phyloP scores from a whole-genome alignment of 2,797 vertebrate genomes.

The Clarias laeviceps region DNA sequence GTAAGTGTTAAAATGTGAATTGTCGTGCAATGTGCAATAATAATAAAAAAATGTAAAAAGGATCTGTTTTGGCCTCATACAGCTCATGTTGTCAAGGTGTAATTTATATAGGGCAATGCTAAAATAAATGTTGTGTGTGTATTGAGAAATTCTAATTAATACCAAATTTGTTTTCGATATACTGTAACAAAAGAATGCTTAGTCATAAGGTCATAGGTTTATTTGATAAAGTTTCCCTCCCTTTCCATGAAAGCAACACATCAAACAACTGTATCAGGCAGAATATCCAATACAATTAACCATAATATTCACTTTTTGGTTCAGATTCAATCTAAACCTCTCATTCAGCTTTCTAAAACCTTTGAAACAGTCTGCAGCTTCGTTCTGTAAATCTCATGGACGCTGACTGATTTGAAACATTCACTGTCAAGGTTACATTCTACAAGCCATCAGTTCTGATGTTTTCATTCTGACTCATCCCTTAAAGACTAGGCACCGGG shows the following conservation, averaged over 20 bases:
- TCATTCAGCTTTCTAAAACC: slow-evolving; percentile 29
- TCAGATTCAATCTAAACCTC: slow-evolving; percentile 35
- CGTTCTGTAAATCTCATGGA: slow-evolving; percentile 63
- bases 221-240: slow-evolving; percentile 56
- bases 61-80: slow-evolving; percentile 6
- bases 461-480: slow-evolving; percentile 1
- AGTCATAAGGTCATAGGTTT: slow-evolving; percentile 41
- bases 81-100: background rate
- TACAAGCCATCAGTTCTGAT: slow-evolving; percentile 9
- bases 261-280: slow-evolving; percentile 31
- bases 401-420: slow-evolving; percentile 34
- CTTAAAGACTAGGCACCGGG: slow-evolving; percentile 41
- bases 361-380: slow-evolving; percentile 16
- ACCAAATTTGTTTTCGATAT: background rate
- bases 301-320: slow-evolving; percentile 23
- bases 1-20: slow-evolving; percentile 12
- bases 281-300: slow-evolving; percentile 39
- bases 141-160: background rate
- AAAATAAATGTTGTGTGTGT: background rate
- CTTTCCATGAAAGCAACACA: slow-evolving; percentile 44
- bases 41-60: background rate
- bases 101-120: background rate
- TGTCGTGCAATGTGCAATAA: slow-evolving; percentile 16
- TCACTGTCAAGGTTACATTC: slow-evolving; percentile 30
- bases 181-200: background rate